Evolutionary conservation across 2,797 vertebrate species (phyloP), one percentile per base, ranked within the genome.

Genomic region (Syndactyla subalaris): DNA sequence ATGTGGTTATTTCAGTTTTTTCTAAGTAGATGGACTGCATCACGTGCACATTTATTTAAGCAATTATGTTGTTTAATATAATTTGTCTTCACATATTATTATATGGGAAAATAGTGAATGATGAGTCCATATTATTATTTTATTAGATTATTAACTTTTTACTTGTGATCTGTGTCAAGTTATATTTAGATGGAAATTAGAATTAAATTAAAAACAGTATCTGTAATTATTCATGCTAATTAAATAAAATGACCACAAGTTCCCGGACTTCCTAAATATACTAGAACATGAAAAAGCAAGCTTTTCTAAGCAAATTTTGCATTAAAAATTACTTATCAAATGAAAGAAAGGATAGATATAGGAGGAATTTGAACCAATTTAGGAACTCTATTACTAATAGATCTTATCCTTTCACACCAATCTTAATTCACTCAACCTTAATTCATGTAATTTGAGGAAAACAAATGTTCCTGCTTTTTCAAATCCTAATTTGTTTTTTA

Each of bases 161-260:
- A 87, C 84, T 96, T 91, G 84, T 93, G 88, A 95, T 94, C 76
- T 94, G 65, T 93, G 95, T 96, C 95, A 96, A 85, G 84, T 91
- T 89, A 77, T 83, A 95, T 97, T 96, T 95, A 48, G 72, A 89
- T 85, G 24, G 49, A 95, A 95, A 97, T 97, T 93, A 93, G 61
- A 93, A 89, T 85, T 89, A 91, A 96, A 94, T 96, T 96, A 92
- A 94, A 93, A 95, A 7, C 78, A 77, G 16, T 80, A 89, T 92
- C 95, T 95, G 89, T 92, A 95, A 96, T 97, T 97, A 95, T 88
- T 96, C 54, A 38, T 93, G 81, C 81, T 94, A 96, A 95, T 96
- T 89, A 95, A 93, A 93, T 85, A 89, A 96, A 97, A 93, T 95
- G 81, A 83, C 91, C 86, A 21, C 68, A 92, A 91, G 72, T 77